A percentile compares a stretch with the other conserved stretches of the same genome.
phyloP scores from a whole-genome alignment of 2,888 invertebrate genomes.

The Mystacides longicornis region DNA sequence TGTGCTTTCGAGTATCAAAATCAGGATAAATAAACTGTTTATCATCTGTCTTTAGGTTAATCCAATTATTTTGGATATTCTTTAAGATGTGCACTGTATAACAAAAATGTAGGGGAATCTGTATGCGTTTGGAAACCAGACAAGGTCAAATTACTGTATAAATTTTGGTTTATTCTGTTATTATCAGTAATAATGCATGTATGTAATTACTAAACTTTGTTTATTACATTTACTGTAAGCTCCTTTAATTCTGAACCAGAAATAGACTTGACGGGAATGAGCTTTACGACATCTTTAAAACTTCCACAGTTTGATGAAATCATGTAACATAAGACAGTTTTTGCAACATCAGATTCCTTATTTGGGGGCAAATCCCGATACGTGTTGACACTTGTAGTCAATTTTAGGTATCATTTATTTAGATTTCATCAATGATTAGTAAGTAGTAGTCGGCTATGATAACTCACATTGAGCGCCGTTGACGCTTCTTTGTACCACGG shows the following conservation, averaged over 20 bases:
- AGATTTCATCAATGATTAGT: not conserved
- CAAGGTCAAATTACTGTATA: not conserved
- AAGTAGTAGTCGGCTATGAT: no score
- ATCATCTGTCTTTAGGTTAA: not conserved
- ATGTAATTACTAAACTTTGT: not conserved
- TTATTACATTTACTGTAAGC: not conserved
- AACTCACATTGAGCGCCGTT: no score
- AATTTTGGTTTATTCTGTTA: not conserved
- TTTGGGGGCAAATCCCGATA: not conserved
- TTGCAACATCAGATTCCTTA: not conserved
- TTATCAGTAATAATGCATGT: not conserved
- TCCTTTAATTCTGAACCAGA: not conserved
- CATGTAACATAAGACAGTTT: not conserved
- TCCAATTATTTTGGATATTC: slow-evolving; percentile 7
- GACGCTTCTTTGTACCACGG: no score
- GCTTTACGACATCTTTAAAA: not conserved
- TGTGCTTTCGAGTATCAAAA: not conserved
- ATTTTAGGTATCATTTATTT: not conserved
- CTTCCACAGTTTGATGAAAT: not conserved
- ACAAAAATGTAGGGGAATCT: not conserved
- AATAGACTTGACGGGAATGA: not conserved
- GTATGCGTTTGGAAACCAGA: not conserved
- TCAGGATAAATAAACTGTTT: not conserved
- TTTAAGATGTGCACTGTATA: slow-evolving; percentile 4
- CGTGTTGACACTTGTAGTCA: not conserved